Evolutionary conservation across 1,140 invertebrate genomes (phyloP), one percentile per base, ranked within the genome.

Genomic region (Macrotrachela quadricornifera): DNA sequence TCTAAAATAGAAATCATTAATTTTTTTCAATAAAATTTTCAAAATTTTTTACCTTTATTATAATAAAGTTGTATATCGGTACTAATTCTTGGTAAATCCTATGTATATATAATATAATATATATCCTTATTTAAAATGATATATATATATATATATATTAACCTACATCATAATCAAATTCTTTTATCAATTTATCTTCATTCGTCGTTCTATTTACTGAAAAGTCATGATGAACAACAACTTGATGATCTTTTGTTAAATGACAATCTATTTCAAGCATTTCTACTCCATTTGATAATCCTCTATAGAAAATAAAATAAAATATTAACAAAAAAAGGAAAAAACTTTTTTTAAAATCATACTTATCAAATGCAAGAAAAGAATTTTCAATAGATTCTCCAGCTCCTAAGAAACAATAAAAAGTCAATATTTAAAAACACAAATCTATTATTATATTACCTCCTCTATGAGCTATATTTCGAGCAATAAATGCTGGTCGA

Each of bases 251-350:
- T 63, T 70, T 75, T 1, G 79, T 80, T 50, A 81, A 62, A 46
- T 81, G 79, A 60, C 77, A 77, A 62, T 82, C 80, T 36, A 81
- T 61, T 63, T 82, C 80, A 44, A 82, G 63, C 79, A 82, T 81
- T 57, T 81, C 74, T 36, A 80, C 80, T 12, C 78, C 79, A 43
- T 75, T 55, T 16, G 66, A 63, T 10, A 75, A 61, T 15, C 79
- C 78, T 71, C 79, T 80, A 66, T 57, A 61, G 57, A 57, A 43
- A 56, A 55, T 16, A 49, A 48, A 48, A 48, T 38, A 17, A 15
- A 37, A 16, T 40, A 40, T 49, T 48, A 15, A 30, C 8, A 21
- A 49, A 42, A 40, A 13, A 41, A 13, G 3, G 15, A 48, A 48
- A 38, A 13, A 15, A 37, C 17, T 18, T 36, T 49, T 48, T 38